phyloP scores from a whole-genome alignment of 2,797 vertebrate species.

The Botia kubotai region DNA sequence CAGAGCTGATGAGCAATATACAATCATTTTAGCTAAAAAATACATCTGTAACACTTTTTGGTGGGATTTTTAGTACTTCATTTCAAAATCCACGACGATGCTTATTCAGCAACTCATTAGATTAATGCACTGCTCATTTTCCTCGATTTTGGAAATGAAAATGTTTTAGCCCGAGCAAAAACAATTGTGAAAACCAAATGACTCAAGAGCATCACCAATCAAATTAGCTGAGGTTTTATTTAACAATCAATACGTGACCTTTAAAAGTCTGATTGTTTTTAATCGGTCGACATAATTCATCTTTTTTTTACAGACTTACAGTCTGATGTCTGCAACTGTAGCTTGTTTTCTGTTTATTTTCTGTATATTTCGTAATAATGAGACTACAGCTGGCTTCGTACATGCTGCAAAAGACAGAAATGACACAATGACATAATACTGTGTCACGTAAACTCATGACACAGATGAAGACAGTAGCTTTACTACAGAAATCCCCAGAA shows the following conservation, averaged over 20 bases:
- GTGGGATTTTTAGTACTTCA: neutral
- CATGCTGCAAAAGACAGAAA: neutral
- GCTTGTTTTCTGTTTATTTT: neutral
- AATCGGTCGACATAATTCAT: neutral
- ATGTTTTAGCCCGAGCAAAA: slow-evolving; percentile 10
- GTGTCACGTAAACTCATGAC: neutral
- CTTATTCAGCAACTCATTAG: slow-evolving; percentile 30
- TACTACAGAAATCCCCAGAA: slow-evolving; percentile 55
- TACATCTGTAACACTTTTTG: neutral
- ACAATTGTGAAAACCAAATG: neutral
- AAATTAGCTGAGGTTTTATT: neutral
- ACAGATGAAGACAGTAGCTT: neutral
- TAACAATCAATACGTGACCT: too few species aligned
- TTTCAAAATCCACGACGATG: neutral
- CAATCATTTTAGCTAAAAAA: neutral
- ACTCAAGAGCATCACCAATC: slow-evolving; percentile 7
- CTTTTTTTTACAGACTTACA: neutral
- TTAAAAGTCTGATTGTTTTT: neutral
- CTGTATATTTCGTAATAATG: neutral
- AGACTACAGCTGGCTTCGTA: neutral
- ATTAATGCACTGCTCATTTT: slow-evolving; percentile 19
- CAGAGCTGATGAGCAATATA: slow-evolving; percentile 29
- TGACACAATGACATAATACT: neutral
- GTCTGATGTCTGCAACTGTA: neutral
- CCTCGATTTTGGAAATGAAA: neutral